Percentiles rank a stretch among this genome's conserved stretches.
Evolutionary conservation across 2,888 invertebrate species (phyloP).

Genomic region (Melinaea marsaeus): DNA sequence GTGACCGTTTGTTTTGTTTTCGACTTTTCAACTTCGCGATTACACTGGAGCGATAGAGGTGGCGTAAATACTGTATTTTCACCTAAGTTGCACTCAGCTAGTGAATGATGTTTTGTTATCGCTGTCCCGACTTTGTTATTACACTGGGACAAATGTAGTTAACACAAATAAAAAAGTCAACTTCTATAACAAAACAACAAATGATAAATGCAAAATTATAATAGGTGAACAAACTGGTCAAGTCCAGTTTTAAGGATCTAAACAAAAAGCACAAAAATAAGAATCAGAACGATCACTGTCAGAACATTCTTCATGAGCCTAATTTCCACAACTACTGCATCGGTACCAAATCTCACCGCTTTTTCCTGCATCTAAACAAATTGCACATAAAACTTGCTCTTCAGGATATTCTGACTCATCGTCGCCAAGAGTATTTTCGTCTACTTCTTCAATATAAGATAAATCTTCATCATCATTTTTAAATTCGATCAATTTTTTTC

Average conservation of each 20-base stretch:
- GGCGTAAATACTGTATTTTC: no score
- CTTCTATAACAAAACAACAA: constrained; percentile 6
- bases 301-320: constrained; percentile 34
- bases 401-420: constrained; percentile 16
- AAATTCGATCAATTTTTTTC: constrained; percentile 5
- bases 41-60: no score
- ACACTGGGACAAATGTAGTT: constrained; percentile 4
- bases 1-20: no score
- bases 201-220: constrained; percentile 6
- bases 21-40: no score
- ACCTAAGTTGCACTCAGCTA: no score
- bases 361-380: constrained; percentile 34
- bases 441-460: constrained; percentile 12
- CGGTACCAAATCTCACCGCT: constrained; percentile 34
- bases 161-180: constrained; percentile 7
- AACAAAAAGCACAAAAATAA: constrained; percentile 22
- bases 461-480: constrained; percentile 13
- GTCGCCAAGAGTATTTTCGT: constrained; percentile 15
- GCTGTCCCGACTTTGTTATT: no score
- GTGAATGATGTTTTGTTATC: no score
- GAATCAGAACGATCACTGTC: constrained; percentile 28
- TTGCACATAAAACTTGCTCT: constrained; percentile 27
- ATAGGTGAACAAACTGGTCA: not conserved
- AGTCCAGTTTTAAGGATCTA: constrained; percentile 17
- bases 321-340: constrained; percentile 31